Evolutionary conservation across 2,888 invertebrate species (phyloP).

Genomic region (Philonicus albiceps): DNA sequence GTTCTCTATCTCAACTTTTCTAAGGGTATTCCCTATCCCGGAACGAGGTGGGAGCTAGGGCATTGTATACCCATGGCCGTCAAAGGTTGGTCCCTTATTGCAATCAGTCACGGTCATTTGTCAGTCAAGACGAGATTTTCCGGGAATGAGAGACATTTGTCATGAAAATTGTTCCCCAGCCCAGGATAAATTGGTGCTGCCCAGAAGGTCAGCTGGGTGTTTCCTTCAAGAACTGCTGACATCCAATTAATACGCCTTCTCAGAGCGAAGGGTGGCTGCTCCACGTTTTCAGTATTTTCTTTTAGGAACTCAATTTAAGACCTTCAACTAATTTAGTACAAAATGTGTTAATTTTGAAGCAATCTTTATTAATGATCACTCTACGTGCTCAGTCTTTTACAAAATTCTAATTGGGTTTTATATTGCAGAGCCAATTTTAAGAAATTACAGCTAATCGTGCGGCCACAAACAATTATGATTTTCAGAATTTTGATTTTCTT

Average conservation of each 20-base stretch:
- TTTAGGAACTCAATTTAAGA: neutral
- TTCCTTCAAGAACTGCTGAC: neutral
- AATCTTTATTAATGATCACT: neutral
- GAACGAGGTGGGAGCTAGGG: neutral
- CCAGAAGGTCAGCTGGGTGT: neutral
- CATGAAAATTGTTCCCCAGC: neutral
- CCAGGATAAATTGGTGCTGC: neutral
- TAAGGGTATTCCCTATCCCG: neutral
- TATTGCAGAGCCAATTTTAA: neutral
- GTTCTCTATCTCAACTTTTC: neutral
- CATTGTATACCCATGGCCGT: neutral
- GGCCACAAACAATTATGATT: too few relatives aligned
- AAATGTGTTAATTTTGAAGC: neutral
- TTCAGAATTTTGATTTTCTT: too few relatives aligned
- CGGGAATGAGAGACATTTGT: neutral
- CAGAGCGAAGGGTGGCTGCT: neutral
- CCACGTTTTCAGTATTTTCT: neutral
- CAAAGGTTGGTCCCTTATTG: neutral
- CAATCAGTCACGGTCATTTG: slow-evolving; percentile 42
- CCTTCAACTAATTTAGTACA: neutral
- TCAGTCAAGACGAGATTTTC: slow-evolving; percentile 5
- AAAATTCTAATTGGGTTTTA: neutral
- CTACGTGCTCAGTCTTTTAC: neutral
- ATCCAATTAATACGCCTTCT: neutral
- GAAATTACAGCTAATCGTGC: too few relatives aligned